Percentiles rank a stretch among this genome's conserved stretches.
These are phyloP conservation scores for Fregetta grallaria DNA, from an alignment of 2,113 vertebrate species.

Conservation along the genomic window DNA sequence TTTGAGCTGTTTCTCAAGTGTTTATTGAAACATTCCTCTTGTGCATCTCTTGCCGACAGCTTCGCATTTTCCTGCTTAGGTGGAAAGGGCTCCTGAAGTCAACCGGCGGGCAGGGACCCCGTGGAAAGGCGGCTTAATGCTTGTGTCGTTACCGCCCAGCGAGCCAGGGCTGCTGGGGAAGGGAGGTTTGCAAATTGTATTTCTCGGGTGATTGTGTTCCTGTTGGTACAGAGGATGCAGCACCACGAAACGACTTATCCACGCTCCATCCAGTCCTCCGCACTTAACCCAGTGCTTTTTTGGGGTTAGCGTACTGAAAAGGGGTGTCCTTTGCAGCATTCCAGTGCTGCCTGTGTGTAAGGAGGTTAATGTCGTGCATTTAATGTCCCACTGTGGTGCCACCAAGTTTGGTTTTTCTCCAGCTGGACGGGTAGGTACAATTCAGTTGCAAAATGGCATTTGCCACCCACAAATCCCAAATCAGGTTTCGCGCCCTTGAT, in stretches of 20 bases:
- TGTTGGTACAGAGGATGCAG: background rate
- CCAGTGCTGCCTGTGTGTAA: background rate
- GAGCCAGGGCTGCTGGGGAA: background rate
- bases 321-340: fast-evolving
- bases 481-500: fast-evolving
- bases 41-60: background rate
- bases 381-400: fast-evolving
- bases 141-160: background rate
- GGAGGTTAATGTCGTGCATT: background rate
- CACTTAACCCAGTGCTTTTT: fast-evolving
- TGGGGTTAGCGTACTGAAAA: background rate
- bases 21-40: background rate
- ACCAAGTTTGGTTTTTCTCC: background rate
- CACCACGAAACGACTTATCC: fast-evolving
- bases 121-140: background rate
- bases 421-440: background rate
- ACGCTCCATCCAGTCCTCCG: fast-evolving
- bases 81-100: background rate
- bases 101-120: background rate
- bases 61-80: background rate
- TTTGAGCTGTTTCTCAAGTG: background rate
- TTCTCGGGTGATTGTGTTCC: background rate
- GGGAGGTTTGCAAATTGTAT: background rate
- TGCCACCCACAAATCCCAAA: background rate
- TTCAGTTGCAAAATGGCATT: background rate